phyloP scores from a whole-genome alignment of 1,140 invertebrate genomes.

The Agrypnia vestita region DNA sequence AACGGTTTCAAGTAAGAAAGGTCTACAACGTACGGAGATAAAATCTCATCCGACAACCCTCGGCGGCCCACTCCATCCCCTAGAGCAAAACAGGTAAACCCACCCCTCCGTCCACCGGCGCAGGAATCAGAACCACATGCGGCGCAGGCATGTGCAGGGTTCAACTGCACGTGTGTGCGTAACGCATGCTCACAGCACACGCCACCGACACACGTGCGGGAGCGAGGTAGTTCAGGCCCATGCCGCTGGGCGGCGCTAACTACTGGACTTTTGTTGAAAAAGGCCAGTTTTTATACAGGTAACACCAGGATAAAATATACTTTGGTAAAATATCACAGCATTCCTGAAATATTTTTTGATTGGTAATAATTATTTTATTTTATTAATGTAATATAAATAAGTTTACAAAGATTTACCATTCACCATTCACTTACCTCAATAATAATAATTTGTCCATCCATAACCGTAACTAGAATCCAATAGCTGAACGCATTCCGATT shows the following conservation, averaged over 20 bases:
- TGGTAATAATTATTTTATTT: background rate
- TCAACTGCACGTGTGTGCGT: background rate
- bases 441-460: too few relatives aligned
- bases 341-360: constrained; percentile 2
- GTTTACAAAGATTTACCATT: too few relatives aligned
- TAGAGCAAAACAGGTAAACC: constrained; percentile 4
- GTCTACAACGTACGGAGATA: too few relatives aligned
- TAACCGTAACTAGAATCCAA: too few relatives aligned
- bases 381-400: too few relatives aligned
- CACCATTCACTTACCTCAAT: too few relatives aligned
- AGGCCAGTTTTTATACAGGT: background rate
- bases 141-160: background rate
- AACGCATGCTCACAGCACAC: constrained; percentile 15
- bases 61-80: background rate
- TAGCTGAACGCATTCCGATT: too few relatives aligned
- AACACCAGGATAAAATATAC: constrained; percentile 8
- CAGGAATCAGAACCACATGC: constrained; percentile 5
- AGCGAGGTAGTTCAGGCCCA: background rate
- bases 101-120: background rate
- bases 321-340: constrained; percentile 13
- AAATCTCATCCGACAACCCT: too few relatives aligned
- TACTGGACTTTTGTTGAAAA: constrained; percentile 19
- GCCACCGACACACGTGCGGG: constrained; percentile 10
- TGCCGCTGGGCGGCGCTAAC: constrained; percentile 33
- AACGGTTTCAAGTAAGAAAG: too few relatives aligned